A percentile compares a stretch with the other conserved stretches of the same genome.
phyloP scores from a whole-genome alignment of 1,140 invertebrate genomes.

The Ceratina calcarata region DNA sequence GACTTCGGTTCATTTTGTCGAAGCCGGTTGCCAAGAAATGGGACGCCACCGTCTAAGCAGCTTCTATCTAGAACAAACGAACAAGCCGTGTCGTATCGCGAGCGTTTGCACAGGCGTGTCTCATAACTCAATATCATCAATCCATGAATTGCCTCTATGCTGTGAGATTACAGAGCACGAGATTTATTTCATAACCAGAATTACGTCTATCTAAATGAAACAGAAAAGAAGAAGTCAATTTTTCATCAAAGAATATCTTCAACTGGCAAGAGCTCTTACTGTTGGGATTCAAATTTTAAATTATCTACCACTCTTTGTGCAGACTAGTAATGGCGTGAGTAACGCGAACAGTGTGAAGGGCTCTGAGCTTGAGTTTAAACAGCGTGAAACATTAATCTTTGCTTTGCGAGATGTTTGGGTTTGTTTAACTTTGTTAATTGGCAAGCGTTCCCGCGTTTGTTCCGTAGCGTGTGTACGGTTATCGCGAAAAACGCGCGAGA shows the following conservation, averaged over 20 bases:
- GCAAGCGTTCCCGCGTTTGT: not conserved
- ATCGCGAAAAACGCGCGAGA: not conserved
- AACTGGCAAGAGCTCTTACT: no score
- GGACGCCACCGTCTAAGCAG: not conserved
- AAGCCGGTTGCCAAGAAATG: slow-evolving; percentile 10
- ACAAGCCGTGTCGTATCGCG: not conserved
- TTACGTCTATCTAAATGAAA: no score
- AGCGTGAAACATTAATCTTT: slow-evolving; percentile 15
- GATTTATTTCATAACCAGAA: no score
- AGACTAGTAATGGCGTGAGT: not conserved
- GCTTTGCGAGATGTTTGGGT: not conserved
- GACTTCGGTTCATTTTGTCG: slow-evolving; percentile 32
- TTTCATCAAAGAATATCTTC: no score
- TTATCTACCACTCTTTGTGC: not conserved
- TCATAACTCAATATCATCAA: not conserved
- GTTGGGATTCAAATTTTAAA: no score
- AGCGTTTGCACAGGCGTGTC: slow-evolving; percentile 15
- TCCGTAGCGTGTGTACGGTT: not conserved
- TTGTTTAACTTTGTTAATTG: slow-evolving; percentile 31
- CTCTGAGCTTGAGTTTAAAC: not conserved
- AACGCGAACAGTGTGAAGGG: not conserved
- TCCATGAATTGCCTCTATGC: no score
- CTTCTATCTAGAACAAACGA: slow-evolving; percentile 1
- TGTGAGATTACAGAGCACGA: no score
- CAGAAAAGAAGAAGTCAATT: no score